A percentile compares a stretch with the other conserved stretches of the same genome.
Conservation (phyloP, 2,888 invertebrate species). For the Andrena bucephala region DNA sequence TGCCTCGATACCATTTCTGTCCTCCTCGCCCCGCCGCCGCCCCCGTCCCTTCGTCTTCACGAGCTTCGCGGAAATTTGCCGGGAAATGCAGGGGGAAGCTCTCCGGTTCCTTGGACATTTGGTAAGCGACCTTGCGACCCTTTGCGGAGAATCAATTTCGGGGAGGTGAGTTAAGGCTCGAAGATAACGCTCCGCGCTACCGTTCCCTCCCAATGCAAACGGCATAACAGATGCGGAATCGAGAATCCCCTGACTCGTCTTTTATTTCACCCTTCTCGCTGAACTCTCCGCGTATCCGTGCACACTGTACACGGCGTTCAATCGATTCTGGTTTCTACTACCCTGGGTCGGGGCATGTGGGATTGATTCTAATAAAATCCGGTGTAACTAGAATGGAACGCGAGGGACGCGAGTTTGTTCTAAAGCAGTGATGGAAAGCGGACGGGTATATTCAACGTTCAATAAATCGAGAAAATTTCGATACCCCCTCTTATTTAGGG, state of each 20-base stretch:
- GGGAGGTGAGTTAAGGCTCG: slow-evolving; percentile 23
- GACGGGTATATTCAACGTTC: too few relatives aligned
- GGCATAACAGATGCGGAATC: not conserved
- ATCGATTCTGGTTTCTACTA: too few relatives aligned
- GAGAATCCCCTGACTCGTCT: not conserved
- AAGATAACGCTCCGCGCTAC: not conserved
- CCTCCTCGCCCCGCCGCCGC: too few relatives aligned
- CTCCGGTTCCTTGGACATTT: slow-evolving; percentile 25
- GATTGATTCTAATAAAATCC: too few relatives aligned
- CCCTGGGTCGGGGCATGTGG: too few relatives aligned
- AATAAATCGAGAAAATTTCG: not conserved
- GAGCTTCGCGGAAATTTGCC: slow-evolving; percentile 17
- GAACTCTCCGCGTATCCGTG: too few relatives aligned
- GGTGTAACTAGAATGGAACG: too few relatives aligned
- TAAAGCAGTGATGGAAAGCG: too few relatives aligned
- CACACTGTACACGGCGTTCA: too few relatives aligned
- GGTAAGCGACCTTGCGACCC: slow-evolving; percentile 17
- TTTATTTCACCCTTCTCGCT: not conserved
- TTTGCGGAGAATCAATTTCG: slow-evolving; percentile 37
- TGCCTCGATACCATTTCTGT: not conserved
- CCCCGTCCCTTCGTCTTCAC: not conserved
- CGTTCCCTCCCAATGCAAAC: slow-evolving; percentile 2
- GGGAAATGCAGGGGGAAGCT: not conserved
- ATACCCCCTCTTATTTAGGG: not conserved
- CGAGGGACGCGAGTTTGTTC: too few relatives aligned